Base-by-base conservation (phyloP, 2,888 invertebrate genomes). In the Tetrapedia diversipes region DNA sequence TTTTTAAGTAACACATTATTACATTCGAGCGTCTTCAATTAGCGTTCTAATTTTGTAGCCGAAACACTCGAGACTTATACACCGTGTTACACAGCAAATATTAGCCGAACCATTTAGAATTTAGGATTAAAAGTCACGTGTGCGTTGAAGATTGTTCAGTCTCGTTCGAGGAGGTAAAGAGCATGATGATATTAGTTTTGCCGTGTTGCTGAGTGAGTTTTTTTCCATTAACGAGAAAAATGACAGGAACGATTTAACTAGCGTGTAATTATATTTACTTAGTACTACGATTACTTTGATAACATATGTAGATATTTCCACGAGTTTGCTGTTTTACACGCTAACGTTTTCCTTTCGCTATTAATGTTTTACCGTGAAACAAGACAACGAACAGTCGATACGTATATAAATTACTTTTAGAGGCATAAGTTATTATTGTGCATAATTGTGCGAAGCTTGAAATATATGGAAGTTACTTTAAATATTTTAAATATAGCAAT, bases 201-300 rank as follows among this genome's bases (percentile, higher is more conserved):
- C 10, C 29, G 0, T 16, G 22, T 6, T 7, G 27, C 7, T 4
- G n/a, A 6, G 22, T 66, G 16, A n/a, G n/a, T n/a, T n/a, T 16
- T 49, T 49, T 57, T 27, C 63, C 63, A 8, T 51, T 37, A 47
- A 27, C 4, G 29, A 37, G 37, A 11, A 57, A 29, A 43, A 64
- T 29, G 1, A 22, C 54, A 34, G 4, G 7, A n/a, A n/a, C n/a
- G n/a, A n/a, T 22, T 49, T n/a, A 27, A 27, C 14, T 24, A 54
- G 14, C 24, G 1, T 14, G 3, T 6, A 19, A 57, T 14, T 45
- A 45, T n/a, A 22, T 16, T 29, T 14, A 8, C 29, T 39, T 1
- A 61, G 37, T 37, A 19, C 24, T 37, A 6, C 11, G n/a, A 37
- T 49, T 61, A 45, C 11, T 16, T 22, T 34, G 19, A 14, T 16